Evolutionary conservation across 2,113 vertebrate species (phyloP).

Genomic region (Callospermophilus lateralis): DNA sequence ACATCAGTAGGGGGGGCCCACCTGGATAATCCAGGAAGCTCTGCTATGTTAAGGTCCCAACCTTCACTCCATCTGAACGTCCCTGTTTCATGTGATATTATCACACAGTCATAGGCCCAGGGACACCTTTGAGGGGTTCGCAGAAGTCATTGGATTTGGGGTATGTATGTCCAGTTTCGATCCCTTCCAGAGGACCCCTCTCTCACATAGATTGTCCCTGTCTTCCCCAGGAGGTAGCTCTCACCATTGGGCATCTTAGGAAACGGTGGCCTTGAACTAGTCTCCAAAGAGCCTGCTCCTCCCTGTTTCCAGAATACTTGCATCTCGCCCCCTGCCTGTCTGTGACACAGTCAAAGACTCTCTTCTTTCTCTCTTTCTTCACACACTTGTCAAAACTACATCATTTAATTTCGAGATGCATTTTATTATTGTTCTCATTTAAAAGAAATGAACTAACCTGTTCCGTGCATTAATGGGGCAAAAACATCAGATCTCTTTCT

Average conservation of each 20-base stretch:
- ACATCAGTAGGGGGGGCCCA: too few relatives aligned
- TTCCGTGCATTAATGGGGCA: neutral
- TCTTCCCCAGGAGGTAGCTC: neutral
- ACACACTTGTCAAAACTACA: too few relatives aligned
- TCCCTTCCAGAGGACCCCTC: neutral
- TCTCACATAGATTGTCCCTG: accelerated
- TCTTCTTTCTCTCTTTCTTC: too few relatives aligned
- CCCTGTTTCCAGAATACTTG: neutral
- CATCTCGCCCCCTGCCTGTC: neutral
- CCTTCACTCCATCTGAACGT: neutral
- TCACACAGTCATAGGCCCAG: neutral
- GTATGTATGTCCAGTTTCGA: neutral
- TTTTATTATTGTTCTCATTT: neutral
- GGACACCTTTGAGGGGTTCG: neutral
- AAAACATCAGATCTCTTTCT: neutral
- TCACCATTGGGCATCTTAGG: neutral
- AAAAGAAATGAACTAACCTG: neutral
- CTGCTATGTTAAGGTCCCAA: neutral
- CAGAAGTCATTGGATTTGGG: neutral
- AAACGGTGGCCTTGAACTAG: neutral
- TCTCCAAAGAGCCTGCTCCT: neutral
- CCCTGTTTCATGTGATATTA: too few relatives aligned
- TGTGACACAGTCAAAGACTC: neutral
- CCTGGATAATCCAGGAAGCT: neutral
- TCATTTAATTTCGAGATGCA: neutral